Evolutionary conservation across 2,888 invertebrate species (phyloP).

Genomic region (Drosophila glabriapex): DNA sequence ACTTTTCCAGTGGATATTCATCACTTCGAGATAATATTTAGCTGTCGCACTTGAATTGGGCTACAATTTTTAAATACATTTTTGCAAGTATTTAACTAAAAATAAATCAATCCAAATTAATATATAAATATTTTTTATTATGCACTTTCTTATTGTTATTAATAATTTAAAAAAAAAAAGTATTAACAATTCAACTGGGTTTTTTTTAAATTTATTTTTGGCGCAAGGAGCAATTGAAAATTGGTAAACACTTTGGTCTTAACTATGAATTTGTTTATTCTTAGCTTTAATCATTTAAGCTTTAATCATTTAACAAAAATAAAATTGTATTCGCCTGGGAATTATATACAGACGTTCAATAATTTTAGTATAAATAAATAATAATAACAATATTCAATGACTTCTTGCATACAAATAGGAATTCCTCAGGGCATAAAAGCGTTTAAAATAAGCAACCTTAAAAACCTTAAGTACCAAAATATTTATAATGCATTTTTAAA

Average conservation of each 20-base stretch:
- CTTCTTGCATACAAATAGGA: no score
- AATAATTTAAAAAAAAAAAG: fast-evolving
- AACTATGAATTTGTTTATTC: not conserved
- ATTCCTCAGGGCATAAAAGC: no score
- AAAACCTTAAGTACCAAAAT: not conserved
- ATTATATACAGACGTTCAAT: not conserved
- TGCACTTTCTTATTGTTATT: not conserved
- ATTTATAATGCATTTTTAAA: not conserved
- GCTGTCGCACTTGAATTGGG: fast-evolving
- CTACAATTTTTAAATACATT: not conserved
- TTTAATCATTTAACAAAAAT: not conserved
- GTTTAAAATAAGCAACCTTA: no score
- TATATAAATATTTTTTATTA: not conserved
- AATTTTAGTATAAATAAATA: not conserved
- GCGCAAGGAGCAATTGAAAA: not conserved
- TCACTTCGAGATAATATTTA: not conserved
- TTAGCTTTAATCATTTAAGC: not conserved
- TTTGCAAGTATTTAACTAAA: not conserved
- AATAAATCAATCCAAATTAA: not conserved
- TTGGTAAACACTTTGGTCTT: not conserved
- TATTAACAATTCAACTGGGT: not conserved
- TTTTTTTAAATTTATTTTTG: not conserved
- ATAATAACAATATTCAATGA: no score
- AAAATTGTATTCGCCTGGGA: not conserved
- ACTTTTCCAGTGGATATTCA: not conserved